Base-by-base conservation (phyloP, 1,140 invertebrate genomes). In the Homarus americanus region DNA sequence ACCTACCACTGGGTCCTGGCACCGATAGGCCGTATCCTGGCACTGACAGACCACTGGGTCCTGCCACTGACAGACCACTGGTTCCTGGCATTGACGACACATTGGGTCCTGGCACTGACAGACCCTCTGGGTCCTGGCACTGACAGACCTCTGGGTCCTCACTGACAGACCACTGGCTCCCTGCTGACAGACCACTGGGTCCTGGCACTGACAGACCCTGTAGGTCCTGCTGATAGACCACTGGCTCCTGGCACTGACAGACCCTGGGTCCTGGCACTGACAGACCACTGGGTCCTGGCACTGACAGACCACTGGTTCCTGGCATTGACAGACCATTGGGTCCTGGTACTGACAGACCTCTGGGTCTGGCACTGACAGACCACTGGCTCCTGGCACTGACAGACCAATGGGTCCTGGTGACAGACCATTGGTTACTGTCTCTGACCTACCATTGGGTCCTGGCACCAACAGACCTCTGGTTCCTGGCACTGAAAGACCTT, bases 61-160 rank as follows among this genome's bases (percentile, higher is more conserved):
- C 34, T 40, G 73, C 28, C 36, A 76, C 36, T 76, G 38, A 28
- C 10, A 78, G 75, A 10, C 38, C 75, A 41, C 7, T 24, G 7
- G 38, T 10, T 78, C 1, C 38, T 79, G 41, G 0, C 63, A 69
- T n/a, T 28, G 63, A 69, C 28, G 32, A n/a, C 28, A 24, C 63
- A 69, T n/a, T 69, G 63, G 63, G 7, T 69, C 63, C 63, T 69
- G 63, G 15, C 63, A 69, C n/a, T 69, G 63, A 69, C n/a, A 69
- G 63, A 69, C 63, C 73, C 20, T 1, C 1, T 40, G 17, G 40
- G 38, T 40, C 34, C 73, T 40, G 34, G 3, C 73, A 76, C 73
- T 76, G 34, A 76, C 15, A 38, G 34, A 17, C 49, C 0, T 10
- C 0, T 28, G 20, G 53, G 24, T n/a, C 66, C 32, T 20, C 34